These are phyloP conservation scores for Drosophila pruinosa DNA, from an alignment of 1,140 invertebrate species.

Conservation along the genomic window DNA sequence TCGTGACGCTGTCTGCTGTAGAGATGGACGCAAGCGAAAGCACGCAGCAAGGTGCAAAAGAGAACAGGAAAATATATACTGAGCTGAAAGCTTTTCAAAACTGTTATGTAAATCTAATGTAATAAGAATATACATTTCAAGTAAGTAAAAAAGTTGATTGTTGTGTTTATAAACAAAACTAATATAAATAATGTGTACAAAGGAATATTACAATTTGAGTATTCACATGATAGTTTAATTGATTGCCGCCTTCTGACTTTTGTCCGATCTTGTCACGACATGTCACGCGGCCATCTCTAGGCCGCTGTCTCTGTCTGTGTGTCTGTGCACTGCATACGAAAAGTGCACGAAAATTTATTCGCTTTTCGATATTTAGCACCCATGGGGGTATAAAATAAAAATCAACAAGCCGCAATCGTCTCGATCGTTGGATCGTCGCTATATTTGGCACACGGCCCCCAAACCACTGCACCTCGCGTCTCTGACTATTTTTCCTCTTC, in stretches of 20 bases:
- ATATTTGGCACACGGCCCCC: conserved; percentile 40
- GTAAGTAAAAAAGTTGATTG: no score
- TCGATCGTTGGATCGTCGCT: conserved; percentile 27
- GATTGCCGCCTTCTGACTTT: not conserved
- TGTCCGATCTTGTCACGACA: not conserved
- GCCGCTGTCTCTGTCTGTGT: conserved; percentile 45
- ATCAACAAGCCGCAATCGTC: conserved; percentile 21
- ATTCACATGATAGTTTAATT: no score
- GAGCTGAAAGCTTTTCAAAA: not conserved
- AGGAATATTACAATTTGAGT: no score
- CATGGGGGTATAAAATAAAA: conserved; percentile 64
- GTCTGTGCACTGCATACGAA: conserved; percentile 63
- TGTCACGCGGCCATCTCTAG: conserved; percentile 26
- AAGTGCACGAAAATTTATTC: conserved; percentile 71
- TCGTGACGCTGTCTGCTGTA: conserved; percentile 16
- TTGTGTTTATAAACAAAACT: no score
- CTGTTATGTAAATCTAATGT: not conserved
- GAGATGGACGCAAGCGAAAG: conserved; percentile 14
- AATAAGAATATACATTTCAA: not conserved
- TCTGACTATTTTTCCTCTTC: not conserved
- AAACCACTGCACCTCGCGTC: not conserved
- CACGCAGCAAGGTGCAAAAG: not conserved
- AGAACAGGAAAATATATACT: not conserved
- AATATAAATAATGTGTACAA: no score
- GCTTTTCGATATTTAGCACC: conserved; percentile 75